Percentiles rank a stretch among this genome's conserved stretches.
Conservation (phyloP, 2,113 vertebrate genomes). For the Stictonetta naevosa region DNA sequence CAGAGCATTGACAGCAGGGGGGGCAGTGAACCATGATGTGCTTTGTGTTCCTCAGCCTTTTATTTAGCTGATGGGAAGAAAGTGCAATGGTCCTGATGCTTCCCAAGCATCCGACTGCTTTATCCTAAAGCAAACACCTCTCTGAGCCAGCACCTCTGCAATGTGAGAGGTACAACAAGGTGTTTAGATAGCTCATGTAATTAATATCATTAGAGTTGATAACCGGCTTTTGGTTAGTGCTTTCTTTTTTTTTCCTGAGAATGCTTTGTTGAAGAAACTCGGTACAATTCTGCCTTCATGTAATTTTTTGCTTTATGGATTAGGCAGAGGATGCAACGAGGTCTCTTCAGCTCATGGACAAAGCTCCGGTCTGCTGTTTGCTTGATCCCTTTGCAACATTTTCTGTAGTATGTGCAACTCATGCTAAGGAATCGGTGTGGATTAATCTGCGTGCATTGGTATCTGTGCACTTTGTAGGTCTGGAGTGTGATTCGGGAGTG, state of each 20-base stretch:
- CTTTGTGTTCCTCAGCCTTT: not conserved
- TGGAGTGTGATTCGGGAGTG: not conserved
- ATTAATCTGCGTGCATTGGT: rapidly evolving
- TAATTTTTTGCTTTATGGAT: not conserved
- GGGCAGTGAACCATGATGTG: not conserved
- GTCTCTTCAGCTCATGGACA: not conserved
- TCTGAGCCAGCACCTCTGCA: not conserved
- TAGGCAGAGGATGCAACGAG: not conserved
- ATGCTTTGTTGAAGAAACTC: not conserved
- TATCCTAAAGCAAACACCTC: not conserved
- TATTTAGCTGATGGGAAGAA: not conserved
- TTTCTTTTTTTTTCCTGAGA: not conserved
- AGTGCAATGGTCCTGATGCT: not conserved
- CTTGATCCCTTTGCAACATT: constrained; percentile 36
- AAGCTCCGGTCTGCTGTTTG: not conserved
- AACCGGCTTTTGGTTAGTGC: not conserved
- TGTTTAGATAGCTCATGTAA: not conserved
- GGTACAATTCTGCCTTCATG: not conserved
- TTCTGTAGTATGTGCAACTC: not conserved
- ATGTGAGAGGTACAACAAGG: rapidly evolving
- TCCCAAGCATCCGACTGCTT: not conserved
- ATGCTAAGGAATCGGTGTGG: not conserved
- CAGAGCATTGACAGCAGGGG: not conserved
- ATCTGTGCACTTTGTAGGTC: not conserved
- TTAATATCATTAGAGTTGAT: not conserved